Evolutionary conservation across 2,888 invertebrate genomes (phyloP).

Genomic region (Miltochrista miniata): DNA sequence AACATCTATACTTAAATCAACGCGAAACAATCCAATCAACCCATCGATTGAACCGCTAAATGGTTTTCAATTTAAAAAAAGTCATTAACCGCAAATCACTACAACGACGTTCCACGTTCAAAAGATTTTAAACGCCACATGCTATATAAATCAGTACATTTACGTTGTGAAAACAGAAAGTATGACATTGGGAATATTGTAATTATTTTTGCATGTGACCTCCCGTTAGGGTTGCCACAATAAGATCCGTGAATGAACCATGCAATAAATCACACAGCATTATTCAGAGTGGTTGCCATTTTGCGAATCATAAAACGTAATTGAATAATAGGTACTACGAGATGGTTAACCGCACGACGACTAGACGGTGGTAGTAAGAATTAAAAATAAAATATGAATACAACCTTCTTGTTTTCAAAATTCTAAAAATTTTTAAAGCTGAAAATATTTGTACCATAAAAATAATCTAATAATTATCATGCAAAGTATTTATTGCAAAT

Average conservation of each 20-base stretch:
- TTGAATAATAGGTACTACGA: constrained; percentile 60
- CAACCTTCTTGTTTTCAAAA: constrained; percentile 22
- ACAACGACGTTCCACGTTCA: constrained; percentile 10
- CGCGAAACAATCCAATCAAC: constrained; percentile 4
- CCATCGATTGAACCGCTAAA: constrained; percentile 5
- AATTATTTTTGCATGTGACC: constrained; percentile 32
- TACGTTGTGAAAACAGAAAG: constrained; percentile 27
- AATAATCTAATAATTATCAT: too few relatives aligned
- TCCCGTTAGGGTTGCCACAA: constrained; percentile 50
- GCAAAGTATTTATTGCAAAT: too few relatives aligned
- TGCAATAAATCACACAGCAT: constrained; percentile 70
- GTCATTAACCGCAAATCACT: constrained; percentile 6
- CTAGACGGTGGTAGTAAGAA: constrained; percentile 54
- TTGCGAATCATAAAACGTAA: constrained; percentile 69
- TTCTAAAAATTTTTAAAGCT: constrained; percentile 7
- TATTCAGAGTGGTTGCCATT: constrained; percentile 63
- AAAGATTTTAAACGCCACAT: constrained; percentile 23
- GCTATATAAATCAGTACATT: constrained; percentile 26
- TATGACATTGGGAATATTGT: constrained; percentile 17
- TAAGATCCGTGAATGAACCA: constrained; percentile 61
- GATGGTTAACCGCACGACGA: constrained; percentile 45
- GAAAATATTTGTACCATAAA: too few relatives aligned
- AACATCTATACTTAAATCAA: too few relatives aligned
- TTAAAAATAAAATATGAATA: constrained; percentile 40
- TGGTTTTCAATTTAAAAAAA: constrained; percentile 9